Percentiles rank a stretch among this genome's conserved stretches.
These are phyloP conservation scores for Stomatorhinus walkeri DNA, from an alignment of 2,797 vertebrate species.

Conservation along the genomic window DNA sequence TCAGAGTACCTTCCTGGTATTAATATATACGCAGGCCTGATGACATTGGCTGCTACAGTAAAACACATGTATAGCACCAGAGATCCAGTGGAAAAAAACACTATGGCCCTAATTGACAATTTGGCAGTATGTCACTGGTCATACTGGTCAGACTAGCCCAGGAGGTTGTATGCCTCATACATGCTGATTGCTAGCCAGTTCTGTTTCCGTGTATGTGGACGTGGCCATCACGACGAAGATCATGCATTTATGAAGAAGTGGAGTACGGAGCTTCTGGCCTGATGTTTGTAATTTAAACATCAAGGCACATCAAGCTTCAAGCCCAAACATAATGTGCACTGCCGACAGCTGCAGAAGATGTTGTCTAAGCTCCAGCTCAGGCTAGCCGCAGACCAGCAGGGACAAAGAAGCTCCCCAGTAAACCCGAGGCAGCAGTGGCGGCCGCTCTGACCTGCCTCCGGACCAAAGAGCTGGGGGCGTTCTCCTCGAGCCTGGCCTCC, in stretches of 20 bases:
- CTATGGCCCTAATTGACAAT: background rate
- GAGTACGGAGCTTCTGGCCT: background rate
- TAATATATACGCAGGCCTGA: background rate
- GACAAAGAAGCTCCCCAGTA: background rate
- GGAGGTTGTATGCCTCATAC: background rate
- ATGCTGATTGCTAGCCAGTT: background rate
- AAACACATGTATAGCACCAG: background rate
- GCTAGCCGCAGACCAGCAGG: background rate
- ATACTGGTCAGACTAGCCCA: background rate
- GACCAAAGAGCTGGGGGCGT: constrained; percentile 51
- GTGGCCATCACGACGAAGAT: background rate
- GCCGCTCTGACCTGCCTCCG: constrained; percentile 64
- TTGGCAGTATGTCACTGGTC: background rate
- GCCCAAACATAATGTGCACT: background rate
- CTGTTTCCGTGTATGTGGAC: background rate
- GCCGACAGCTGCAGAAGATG: background rate
- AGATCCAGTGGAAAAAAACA: background rate
- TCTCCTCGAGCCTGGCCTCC: constrained; percentile 89
- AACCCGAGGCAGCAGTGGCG: background rate
- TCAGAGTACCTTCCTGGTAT: background rate
- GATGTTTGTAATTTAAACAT: background rate
- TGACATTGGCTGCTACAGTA: background rate
- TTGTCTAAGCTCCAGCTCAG: background rate
- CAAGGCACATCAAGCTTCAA: background rate
- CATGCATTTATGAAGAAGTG: background rate